Evolutionary conservation across 2,113 vertebrate genomes (phyloP), one percentile per base, ranked within the genome.

Genomic region (Scartelaos histophorus): DNA sequence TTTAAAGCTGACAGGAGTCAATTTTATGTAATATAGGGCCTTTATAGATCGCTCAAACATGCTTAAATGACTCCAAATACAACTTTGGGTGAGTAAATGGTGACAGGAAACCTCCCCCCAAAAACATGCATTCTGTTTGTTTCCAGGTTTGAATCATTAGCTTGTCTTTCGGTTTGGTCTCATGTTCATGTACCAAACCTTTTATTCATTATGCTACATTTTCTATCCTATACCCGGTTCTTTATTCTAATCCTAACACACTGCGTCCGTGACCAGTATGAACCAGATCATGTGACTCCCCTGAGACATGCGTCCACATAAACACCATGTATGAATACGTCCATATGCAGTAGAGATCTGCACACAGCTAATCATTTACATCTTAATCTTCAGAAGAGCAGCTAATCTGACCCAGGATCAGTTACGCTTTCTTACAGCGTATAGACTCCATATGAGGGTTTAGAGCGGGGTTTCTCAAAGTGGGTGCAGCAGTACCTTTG

Each of bases 201-300:
- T 13, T 47, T 3, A 47, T 25, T 58, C 16, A 46, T 43, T 10
- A 43, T 43, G 10, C 10, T 43, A 43, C 7, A 10, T 3, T 25
- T 68, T 66, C 6, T 45, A 7, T 45, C 2, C 45, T 46, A 1
- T 45, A 58, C 62, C 29, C 49, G 29, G 45, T 29, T 47, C 17
- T 60, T 47, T 47, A 73, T 51, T 68, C 66, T 46, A 61, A 5
- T 6, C 24, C 10, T 9, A 7, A 43, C 29, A 29, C 24, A n/a
- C 11, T 13, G 7, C 13, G 78, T 90, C 87, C 85, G 95, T 94
- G 94, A 94, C 90, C 88, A 71, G 81, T 61, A 79, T 82, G 92
- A 69, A 80, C 92, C 95, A 92, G 78, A 80, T 92, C 82, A 3
- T n/a, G 6, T 57, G 71, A 84, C 19, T 56, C 81, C 64, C 47